A percentile compares a stretch with the other conserved stretches of the same genome.
Conservation (phyloP, 2,797 vertebrate genomes). For the Macroramphosus scolopax region DNA sequence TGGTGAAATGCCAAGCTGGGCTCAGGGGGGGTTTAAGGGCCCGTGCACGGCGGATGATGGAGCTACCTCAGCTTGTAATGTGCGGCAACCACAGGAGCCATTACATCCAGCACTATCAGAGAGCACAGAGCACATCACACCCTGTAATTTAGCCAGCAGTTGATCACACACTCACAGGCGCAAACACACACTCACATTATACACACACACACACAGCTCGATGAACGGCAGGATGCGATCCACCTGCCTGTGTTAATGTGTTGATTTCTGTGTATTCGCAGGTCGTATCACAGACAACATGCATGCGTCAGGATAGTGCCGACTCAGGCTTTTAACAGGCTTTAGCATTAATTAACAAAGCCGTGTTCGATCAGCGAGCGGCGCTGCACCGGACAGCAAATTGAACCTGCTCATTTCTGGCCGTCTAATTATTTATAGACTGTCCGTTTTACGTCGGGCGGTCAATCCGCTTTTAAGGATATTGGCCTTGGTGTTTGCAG, state of each 20-base stretch:
- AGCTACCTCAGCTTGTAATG: constrained; percentile 73
- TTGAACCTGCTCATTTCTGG: constrained; percentile 72
- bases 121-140: constrained; percentile 79
- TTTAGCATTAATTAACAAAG: constrained; percentile 74
- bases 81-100: constrained; percentile 74
- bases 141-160: constrained; percentile 78
- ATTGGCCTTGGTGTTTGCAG: constrained; percentile 76
- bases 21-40: constrained; percentile 43
- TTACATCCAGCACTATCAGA: constrained; percentile 69
- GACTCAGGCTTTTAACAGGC: constrained; percentile 63
- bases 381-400: constrained; percentile 64
- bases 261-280: constrained; percentile 30
- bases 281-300: constrained; percentile 37
- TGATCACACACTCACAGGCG: constrained; percentile 37
- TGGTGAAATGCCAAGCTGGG: constrained; percentile 47
- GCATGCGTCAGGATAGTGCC: constrained; percentile 38
- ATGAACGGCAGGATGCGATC: constrained; percentile 56
- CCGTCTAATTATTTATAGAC: constrained; percentile 80
- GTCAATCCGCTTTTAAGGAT: constrained; percentile 77
- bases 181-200: constrained; percentile 26
- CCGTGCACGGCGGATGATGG: constrained; percentile 58
- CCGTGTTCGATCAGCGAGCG: constrained; percentile 71
- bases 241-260: constrained; percentile 42
- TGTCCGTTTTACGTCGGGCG: constrained; percentile 73
- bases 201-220: constrained; percentile 41